Conservation (phyloP, 1,140 invertebrate species). For the Scaptomyza pallida region DNA sequence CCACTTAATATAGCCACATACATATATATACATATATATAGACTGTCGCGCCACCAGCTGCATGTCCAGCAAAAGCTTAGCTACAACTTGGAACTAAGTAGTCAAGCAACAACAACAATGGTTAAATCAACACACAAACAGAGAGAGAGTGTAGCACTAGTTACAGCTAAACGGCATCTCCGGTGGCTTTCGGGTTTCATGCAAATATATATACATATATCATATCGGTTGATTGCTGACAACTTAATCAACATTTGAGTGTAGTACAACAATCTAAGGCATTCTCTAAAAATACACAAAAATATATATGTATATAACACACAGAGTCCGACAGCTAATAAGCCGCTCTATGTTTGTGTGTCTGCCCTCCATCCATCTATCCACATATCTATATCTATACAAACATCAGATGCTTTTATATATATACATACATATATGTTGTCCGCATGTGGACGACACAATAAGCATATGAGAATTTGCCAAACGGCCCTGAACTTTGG, state of each 20-base stretch:
- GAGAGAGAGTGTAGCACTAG: too few species aligned
- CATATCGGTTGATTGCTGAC: slow-evolving; percentile 68
- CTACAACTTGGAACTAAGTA: slow-evolving; percentile 9
- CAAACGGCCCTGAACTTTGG: slow-evolving; percentile 72
- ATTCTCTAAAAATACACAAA: slow-evolving; percentile 32
- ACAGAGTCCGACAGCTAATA: slow-evolving; percentile 31
- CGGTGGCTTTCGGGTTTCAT: slow-evolving; percentile 45
- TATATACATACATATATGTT: slow-evolving; percentile 28
- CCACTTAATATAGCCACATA: slow-evolving; percentile 27
- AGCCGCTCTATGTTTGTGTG: slow-evolving; percentile 21
- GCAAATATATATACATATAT: neutral
- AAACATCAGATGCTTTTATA: slow-evolving; percentile 4
- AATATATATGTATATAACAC: slow-evolving; percentile 19
- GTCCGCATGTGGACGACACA: slow-evolving; percentile 46
- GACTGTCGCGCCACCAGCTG: slow-evolving; percentile 30
- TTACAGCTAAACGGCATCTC: slow-evolving; percentile 59
- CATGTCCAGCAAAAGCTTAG: slow-evolving; percentile 16
- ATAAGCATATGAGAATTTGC: slow-evolving; percentile 32
- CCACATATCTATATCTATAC: slow-evolving; percentile 1
- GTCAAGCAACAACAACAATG: slow-evolving; percentile 10
- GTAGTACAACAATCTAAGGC: slow-evolving; percentile 49
- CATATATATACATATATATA: neutral
- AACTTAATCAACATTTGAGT: slow-evolving; percentile 71
- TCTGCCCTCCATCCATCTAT: slow-evolving; percentile 9
- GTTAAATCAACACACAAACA: slow-evolving; percentile 28